phyloP scores from a whole-genome alignment of 2,113 vertebrate genomes.

The Isurus oxyrinchus region DNA sequence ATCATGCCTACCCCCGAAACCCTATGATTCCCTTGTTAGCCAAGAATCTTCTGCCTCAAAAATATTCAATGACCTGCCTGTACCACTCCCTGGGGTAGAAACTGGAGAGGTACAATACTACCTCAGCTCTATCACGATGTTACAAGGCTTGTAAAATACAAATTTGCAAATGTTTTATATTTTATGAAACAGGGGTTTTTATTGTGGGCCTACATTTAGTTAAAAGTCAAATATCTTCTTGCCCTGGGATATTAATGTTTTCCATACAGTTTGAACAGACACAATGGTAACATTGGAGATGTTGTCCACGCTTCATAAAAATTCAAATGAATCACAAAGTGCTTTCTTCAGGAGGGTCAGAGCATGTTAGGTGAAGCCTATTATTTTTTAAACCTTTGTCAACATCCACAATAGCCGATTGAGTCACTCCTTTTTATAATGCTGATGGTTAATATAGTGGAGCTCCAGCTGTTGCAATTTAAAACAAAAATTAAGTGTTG shows the following conservation, averaged over 20 bases:
- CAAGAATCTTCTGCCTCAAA: not conserved
- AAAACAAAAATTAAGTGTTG: not conserved
- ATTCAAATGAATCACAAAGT: not conserved
- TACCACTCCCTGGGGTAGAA: not conserved
- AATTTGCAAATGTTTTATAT: not conserved
- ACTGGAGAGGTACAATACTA: not conserved
- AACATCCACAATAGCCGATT: not conserved
- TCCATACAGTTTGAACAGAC: not conserved
- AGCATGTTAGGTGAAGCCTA: not conserved
- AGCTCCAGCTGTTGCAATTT: not conserved
- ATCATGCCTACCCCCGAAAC: no score
- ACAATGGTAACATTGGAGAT: not conserved
- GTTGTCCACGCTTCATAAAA: not conserved
- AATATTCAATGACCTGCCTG: not conserved
- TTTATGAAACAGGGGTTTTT: not conserved
- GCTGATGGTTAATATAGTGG: not conserved
- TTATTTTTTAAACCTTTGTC: not conserved
- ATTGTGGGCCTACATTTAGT: not conserved
- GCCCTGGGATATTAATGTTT: not conserved
- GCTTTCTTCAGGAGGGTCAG: not conserved
- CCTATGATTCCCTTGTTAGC: no score
- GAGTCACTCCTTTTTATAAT: not conserved
- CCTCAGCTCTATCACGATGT: not conserved
- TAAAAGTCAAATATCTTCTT: not conserved
- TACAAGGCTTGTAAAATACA: not conserved